Evolutionary conservation across 1,140 invertebrate genomes (phyloP).

Genomic region (Augochlora pura): DNA sequence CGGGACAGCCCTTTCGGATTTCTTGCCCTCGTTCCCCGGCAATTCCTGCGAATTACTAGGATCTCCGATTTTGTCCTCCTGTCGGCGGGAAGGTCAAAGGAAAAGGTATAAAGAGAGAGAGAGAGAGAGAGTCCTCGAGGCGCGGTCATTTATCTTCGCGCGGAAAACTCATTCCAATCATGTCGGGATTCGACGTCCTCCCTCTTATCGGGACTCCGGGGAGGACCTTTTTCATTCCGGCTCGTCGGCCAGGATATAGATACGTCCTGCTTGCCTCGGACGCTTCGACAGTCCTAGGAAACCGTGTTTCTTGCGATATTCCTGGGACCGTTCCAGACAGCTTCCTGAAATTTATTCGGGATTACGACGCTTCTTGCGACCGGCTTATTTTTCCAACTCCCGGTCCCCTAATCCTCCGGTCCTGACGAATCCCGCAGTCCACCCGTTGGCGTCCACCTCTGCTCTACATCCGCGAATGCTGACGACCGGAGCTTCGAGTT

Average conservation of each 20-base stretch:
- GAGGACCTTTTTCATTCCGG: constrained; percentile 17
- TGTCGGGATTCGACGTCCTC: constrained; percentile 14
- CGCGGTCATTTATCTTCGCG: constrained; percentile 26
- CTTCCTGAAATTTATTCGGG: neutral
- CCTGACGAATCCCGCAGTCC: no score
- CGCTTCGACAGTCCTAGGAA: neutral
- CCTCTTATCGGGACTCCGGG: constrained; percentile 12
- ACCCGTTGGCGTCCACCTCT: no score
- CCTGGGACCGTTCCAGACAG: neutral
- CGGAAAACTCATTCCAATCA: constrained; percentile 29
- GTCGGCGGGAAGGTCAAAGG: neutral
- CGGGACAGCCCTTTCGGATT: neutral
- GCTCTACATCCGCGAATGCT: no score
- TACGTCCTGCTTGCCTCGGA: neutral
- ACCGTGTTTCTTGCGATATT: neutral
- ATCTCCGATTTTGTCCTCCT: neutral
- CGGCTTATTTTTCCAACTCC: no score
- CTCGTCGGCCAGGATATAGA: constrained; percentile 16
- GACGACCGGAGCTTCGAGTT: no score
- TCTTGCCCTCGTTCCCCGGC: neutral
- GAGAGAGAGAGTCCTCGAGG: neutral
- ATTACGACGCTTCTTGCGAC: neutral
- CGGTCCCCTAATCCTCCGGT: no score
- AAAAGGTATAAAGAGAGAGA: no score
- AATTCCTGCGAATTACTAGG: constrained; percentile 15